phyloP scores from a whole-genome alignment of 2,888 invertebrate species.

The Rhagonycha lutea region DNA sequence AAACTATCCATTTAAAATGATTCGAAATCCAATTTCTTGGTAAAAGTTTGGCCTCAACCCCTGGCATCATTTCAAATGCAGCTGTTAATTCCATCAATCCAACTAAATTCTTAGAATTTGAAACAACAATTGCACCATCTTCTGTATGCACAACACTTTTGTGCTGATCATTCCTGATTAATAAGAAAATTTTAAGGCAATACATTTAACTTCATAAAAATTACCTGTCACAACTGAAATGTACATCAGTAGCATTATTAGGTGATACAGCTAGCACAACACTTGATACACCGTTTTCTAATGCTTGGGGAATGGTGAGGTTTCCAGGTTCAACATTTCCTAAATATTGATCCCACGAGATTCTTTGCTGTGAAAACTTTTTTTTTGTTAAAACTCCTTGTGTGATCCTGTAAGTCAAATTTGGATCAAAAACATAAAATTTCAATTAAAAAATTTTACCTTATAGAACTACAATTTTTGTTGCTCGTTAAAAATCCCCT shows the following conservation, averaged over 20 bases:
- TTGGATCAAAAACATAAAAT: neutral
- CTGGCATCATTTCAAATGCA: slow-evolving; percentile 62
- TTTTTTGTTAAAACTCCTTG: slow-evolving; percentile 40
- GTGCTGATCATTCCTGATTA: slow-evolving; percentile 12
- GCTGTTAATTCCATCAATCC: slow-evolving; percentile 60
- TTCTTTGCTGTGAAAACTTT: slow-evolving; percentile 29
- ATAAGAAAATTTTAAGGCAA: neutral
- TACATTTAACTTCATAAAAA: neutral
- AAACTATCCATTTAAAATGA: slow-evolving; percentile 78
- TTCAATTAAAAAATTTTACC: neutral
- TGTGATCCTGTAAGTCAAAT: slow-evolving; percentile 35
- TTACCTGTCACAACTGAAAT: slow-evolving; percentile 46
- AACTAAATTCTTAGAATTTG: slow-evolving; percentile 55
- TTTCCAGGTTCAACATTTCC: slow-evolving; percentile 33
- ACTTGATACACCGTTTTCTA: slow-evolving; percentile 17
- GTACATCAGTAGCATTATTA: slow-evolving; percentile 48
- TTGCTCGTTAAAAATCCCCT: neutral
- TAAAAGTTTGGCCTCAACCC: slow-evolving; percentile 68
- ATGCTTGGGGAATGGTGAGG: slow-evolving; percentile 5
- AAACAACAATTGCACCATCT: slow-evolving; percentile 57
- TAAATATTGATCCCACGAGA: slow-evolving; percentile 24
- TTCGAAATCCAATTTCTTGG: slow-evolving; percentile 74
- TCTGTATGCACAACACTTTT: slow-evolving; percentile 49
- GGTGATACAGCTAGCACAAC: slow-evolving; percentile 42
- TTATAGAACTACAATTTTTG: neutral